Conservation (phyloP, 1,140 invertebrate genomes). For the Tyrophagus putrescentiae region DNA sequence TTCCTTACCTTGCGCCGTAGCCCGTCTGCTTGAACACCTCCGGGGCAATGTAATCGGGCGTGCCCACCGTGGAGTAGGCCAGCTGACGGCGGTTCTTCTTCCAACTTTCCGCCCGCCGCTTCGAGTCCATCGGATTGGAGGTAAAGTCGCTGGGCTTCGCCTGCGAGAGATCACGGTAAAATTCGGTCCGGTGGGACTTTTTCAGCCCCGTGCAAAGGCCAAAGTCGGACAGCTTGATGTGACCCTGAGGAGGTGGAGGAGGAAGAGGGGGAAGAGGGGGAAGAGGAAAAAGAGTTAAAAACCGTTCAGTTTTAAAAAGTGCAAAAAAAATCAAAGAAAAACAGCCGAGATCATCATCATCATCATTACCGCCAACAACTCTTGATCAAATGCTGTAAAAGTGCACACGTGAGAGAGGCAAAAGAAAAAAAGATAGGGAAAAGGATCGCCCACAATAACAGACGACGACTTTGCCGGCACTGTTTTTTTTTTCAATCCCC, state of each 20-base stretch:
- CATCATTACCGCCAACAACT: too few relatives aligned
- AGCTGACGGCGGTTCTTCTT: slow-evolving; percentile 84
- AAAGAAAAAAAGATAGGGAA: too few relatives aligned
- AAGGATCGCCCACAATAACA: too few relatives aligned
- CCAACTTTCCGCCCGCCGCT: slow-evolving; percentile 92
- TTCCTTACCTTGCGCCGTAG: slow-evolving; percentile 42
- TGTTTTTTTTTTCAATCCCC: not conserved
- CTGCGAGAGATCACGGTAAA: slow-evolving; percentile 93
- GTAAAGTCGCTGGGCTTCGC: slow-evolving; percentile 80
- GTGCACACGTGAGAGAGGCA: too few relatives aligned
- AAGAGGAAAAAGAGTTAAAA: not conserved
- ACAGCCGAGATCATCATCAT: not conserved
- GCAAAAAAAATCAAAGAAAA: not conserved
- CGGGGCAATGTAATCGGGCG: slow-evolving; percentile 99
- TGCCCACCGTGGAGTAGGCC: slow-evolving; percentile 81
- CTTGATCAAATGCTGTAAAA: too few relatives aligned
- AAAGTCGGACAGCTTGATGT: slow-evolving; percentile 97
- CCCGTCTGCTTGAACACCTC: slow-evolving; percentile 93
- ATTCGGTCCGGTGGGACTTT: slow-evolving; percentile 96
- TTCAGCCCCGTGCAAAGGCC: slow-evolving; percentile 97
- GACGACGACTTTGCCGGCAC: not conserved
- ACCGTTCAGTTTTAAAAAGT: too few relatives aligned
- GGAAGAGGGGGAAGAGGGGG: slow-evolving; percentile 1
- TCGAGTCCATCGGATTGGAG: slow-evolving; percentile 78
- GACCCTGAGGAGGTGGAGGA: slow-evolving; percentile 46